These are phyloP conservation scores for Pedetes capensis DNA, from an alignment of 2,113 vertebrate species.

Conservation along the genomic window DNA sequence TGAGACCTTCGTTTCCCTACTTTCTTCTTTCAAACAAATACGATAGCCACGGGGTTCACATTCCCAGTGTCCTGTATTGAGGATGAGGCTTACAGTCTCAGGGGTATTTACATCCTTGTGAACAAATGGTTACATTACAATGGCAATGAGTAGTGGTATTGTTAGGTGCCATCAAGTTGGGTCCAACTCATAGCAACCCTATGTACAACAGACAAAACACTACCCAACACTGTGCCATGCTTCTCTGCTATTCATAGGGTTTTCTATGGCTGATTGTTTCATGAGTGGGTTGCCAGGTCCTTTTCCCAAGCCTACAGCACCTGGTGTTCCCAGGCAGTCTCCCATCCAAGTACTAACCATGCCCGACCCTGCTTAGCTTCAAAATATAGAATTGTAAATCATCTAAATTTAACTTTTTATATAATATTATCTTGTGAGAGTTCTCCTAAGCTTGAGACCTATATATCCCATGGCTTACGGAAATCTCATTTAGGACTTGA, in stretches of 20 bases:
- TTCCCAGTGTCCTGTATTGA: not conserved
- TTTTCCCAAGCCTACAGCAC: no score
- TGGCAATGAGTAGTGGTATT: not conserved
- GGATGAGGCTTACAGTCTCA: not conserved
- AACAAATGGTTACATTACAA: fast-evolving
- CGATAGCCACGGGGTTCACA: not conserved
- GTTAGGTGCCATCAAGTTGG: no score
- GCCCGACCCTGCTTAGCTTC: no score
- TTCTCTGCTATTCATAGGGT: no score
- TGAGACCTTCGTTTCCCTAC: conserved; percentile 62
- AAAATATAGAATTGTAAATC: not conserved
- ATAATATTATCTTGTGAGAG: not conserved
- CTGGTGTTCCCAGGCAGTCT: no score
- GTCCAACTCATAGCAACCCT: no score
- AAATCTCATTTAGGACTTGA: not conserved
- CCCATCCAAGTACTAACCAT: no score
- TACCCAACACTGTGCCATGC: no score
- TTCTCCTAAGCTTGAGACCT: not conserved
- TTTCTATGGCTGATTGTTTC: no score
- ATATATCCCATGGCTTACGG: no score
- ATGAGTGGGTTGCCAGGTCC: no score
- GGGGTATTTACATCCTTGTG: not conserved
- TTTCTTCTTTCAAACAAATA: not conserved
- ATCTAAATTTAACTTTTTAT: not conserved
- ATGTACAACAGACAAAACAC: no score